Base-by-base conservation (phyloP, 2,888 invertebrate species). In the Fragum whitleyi region DNA sequence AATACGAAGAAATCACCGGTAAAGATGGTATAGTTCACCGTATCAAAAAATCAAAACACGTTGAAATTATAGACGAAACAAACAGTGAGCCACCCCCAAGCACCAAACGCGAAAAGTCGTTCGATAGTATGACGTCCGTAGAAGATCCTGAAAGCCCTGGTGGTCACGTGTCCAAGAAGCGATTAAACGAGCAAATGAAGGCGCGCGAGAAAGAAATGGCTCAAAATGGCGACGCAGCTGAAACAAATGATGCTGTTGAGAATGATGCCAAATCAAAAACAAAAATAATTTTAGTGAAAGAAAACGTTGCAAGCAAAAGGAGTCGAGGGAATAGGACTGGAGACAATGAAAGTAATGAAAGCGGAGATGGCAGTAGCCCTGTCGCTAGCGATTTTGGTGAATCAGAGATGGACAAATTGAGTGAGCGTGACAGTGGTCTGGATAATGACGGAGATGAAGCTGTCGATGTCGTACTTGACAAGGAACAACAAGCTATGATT, bases 371-470 rank as follows among this genome's bases (percentile, higher is more conserved):
- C 11, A 67, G 57, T 16, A 23, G 28, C 0, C 14, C 76, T 1
- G 47, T n/a, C 2, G 47, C n/a, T 3, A 70, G 59, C 53, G 79
- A 73, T 53, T 57, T 61, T 21, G 73, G 77, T 77, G 76, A 79
- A 65, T 70, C 74, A 1, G 76, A 84, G 32, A 55, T 72, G 2
- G 79, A 74, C 28, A 79, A 77, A 26, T 14, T 74, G 19, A 81
- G 81, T 73, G 85, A 85, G 39, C 51, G 65, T 53, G 85, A 85
- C 39, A 85, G 85, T 51, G 85, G 85, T 0, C 53, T 85, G 21
- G 78, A 78, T 29, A 82, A 85, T 14, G 85, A 79, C 9, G 23
- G 14, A 0, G 79, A 79, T 1, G 81, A 74, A 28, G 73, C 79
- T 16, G 47, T 86, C 2, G 86, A 86, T 74, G 86, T 83, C 14